Conservation (phyloP, 1,140 invertebrate species). For the Hyphantria cunea region DNA sequence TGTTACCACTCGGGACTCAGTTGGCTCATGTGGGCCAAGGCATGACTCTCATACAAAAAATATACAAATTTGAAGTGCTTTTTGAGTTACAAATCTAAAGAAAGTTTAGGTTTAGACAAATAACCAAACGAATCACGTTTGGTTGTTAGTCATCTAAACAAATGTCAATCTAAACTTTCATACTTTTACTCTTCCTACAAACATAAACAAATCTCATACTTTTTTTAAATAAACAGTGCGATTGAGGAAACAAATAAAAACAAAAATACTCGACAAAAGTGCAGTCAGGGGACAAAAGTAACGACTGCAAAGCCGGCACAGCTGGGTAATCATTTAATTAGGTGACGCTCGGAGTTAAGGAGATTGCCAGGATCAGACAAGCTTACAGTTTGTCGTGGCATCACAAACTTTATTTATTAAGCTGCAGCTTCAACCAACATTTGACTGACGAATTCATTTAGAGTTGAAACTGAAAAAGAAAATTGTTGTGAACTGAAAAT, state of each 20-base stretch:
- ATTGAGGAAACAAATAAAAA: neutral
- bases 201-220: neutral
- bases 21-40: too few species aligned
- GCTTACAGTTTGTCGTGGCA: slow-evolving; percentile 36
- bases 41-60: too few species aligned
- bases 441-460: neutral
- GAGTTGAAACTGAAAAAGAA: too few species aligned
- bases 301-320: slow-evolving; percentile 29
- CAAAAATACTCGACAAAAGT: slow-evolving; percentile 8
- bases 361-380: slow-evolving; percentile 41
- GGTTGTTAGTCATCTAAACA: too few species aligned
- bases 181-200: too few species aligned
- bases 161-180: too few species aligned
- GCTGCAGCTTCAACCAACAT: slow-evolving; percentile 10
- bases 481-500: too few species aligned
- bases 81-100: too few species aligned
- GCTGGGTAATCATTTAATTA: slow-evolving; percentile 47
- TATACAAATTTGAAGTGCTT: too few species aligned
- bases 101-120: too few species aligned
- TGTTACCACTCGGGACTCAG: too few species aligned
- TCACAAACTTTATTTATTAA: slow-evolving; percentile 34
- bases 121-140: too few species aligned
- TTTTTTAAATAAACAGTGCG: neutral
- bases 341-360: slow-evolving; percentile 40
- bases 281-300: slow-evolving; percentile 12